Percentiles rank a stretch among this genome's conserved stretches.
phyloP scores from a whole-genome alignment of 2,113 vertebrate species.

The Petroica traversi region DNA sequence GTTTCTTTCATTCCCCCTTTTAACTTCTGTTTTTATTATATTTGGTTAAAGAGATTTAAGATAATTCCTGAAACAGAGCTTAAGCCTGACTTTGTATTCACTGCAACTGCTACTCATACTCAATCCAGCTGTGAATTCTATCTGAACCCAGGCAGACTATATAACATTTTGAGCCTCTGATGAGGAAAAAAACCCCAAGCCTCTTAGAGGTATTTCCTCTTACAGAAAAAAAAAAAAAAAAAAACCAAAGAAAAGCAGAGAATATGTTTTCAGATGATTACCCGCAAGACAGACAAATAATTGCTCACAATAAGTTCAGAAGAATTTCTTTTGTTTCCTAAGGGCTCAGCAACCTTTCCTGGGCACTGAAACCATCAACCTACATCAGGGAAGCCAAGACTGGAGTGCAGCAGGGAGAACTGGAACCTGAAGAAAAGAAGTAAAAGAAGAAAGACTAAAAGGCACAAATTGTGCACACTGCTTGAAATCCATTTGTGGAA shows the following conservation, averaged over 20 bases:
- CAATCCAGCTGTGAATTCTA: not conserved
- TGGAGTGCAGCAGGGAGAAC: slow-evolving; percentile 35
- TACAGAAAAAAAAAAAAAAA: not conserved
- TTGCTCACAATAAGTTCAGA: not conserved
- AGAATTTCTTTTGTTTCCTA: not conserved
- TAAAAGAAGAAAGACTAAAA: not conserved
- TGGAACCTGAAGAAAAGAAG: slow-evolving; percentile 51
- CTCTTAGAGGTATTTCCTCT: not conserved
- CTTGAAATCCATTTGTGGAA: not conserved
- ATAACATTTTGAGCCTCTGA: not conserved
- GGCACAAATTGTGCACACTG: not conserved
- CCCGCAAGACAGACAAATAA: not conserved
- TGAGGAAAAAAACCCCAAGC: not conserved
- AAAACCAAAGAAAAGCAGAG: too few species aligned
- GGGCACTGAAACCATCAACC: not conserved
- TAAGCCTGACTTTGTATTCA: not conserved
- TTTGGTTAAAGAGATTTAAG: not conserved
- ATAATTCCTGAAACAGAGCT: not conserved
- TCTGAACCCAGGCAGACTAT: not conserved
- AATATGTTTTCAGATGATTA: not conserved
- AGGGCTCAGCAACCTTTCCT: not conserved
- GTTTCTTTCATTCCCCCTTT: not conserved
- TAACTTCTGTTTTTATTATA: not conserved
- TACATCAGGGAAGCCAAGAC: slow-evolving; percentile 17
- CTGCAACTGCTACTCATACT: not conserved